Conservation (phyloP, 2,888 invertebrate species). For the Morpho achilles region DNA sequence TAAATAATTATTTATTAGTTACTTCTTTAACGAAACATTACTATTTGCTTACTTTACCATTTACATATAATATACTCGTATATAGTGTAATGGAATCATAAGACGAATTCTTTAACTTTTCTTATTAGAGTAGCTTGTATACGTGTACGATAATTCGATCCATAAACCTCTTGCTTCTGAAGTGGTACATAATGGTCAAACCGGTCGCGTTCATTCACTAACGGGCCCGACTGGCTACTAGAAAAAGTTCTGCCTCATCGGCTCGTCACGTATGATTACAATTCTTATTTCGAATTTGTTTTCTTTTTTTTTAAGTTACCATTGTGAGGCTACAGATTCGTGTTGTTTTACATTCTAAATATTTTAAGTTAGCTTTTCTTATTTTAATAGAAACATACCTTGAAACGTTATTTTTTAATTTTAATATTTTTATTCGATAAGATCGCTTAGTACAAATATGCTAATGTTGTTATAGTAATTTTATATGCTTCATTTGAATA, state of each 20-base stretch:
- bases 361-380: not conserved
- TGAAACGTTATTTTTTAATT: constrained; percentile 2
- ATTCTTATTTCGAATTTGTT: constrained; percentile 25
- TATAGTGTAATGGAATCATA: constrained; percentile 4
- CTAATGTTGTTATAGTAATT: constrained; percentile 12
- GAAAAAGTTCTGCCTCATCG: constrained; percentile 31
- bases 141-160: constrained; percentile 34
- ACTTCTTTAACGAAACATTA: too few species aligned
- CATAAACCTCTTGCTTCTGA: constrained; percentile 39
- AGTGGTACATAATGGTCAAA: constrained; percentile 40
- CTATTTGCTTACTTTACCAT: not conserved
- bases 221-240: constrained; percentile 36
- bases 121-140: constrained; percentile 22
- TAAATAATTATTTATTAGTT: too few species aligned
- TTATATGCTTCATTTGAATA: constrained; percentile 16
- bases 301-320: constrained; percentile 12
- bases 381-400: not conserved
- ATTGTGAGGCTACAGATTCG: not conserved
- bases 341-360: constrained; percentile 4
- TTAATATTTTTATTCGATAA: constrained; percentile 1
- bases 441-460: constrained; percentile 3
- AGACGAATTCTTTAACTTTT: constrained; percentile 20
- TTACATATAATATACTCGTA: not conserved
- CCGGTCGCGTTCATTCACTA: constrained; percentile 50
- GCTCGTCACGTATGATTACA: constrained; percentile 28